Evolutionary conservation across 2,113 vertebrate species (phyloP).

Genomic region (Indicator maculatus): DNA sequence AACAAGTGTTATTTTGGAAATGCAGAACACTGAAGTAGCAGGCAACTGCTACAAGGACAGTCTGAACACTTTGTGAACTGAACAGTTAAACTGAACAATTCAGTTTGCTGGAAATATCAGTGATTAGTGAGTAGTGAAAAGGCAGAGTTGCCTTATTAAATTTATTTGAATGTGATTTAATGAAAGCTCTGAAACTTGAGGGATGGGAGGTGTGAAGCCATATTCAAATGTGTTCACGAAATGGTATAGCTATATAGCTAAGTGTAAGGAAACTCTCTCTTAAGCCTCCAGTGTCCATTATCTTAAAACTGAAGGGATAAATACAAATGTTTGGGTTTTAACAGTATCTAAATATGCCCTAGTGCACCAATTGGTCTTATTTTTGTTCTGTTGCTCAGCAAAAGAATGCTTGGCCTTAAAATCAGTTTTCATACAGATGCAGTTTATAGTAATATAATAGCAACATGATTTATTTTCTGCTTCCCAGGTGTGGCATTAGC

Average conservation of each 20-base stretch:
- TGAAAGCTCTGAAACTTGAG: not conserved
- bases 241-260: not conserved
- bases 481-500: not conserved
- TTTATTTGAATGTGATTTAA: not conserved
- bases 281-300: not conserved
- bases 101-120: not conserved
- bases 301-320: not conserved
- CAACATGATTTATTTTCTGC: not conserved
- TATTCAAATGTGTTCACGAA: not conserved
- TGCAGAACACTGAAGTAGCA: not conserved
- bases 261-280: not conserved
- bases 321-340: not conserved
- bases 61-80: not conserved
- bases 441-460: not conserved
- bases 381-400: not conserved
- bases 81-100: not conserved
- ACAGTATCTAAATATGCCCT: not conserved
- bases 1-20: not conserved
- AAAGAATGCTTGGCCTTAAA: not conserved
- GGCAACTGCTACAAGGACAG: not conserved
- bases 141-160: not conserved
- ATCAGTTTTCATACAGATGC: not conserved
- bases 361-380: not conserved
- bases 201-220: not conserved
- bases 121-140: not conserved